Percentiles rank a stretch among this genome's conserved stretches.
These are phyloP conservation scores for Hirundichthys speculiger DNA, from an alignment of 2,113 vertebrate genomes.

Conservation along the genomic window DNA sequence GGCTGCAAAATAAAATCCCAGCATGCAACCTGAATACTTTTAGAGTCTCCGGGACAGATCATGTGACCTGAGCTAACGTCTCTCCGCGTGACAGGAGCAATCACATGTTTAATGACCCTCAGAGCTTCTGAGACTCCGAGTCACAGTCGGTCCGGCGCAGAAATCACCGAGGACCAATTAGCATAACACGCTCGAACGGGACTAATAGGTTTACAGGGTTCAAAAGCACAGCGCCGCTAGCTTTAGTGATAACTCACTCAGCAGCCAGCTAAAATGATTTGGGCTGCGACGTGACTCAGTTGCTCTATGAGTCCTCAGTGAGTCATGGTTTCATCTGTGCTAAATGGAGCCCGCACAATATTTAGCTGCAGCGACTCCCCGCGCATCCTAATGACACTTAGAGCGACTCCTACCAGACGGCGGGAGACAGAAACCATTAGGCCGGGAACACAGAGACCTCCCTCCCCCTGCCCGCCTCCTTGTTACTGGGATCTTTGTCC, in stretches of 20 bases:
- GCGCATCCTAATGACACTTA: slow-evolving; percentile 50
- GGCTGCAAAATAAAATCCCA: no score
- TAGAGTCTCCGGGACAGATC: background rate
- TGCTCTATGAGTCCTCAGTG: slow-evolving; percentile 45
- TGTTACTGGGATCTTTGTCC: slow-evolving; percentile 31
- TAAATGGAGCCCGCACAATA: slow-evolving; percentile 64
- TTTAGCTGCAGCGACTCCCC: slow-evolving; percentile 56
- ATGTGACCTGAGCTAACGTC: slow-evolving; percentile 2
- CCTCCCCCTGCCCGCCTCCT: slow-evolving; percentile 8
- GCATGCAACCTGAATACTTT: no score
- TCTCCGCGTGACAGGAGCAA: slow-evolving; percentile 28
- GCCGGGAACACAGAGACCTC: slow-evolving; percentile 26
- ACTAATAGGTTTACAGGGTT: slow-evolving; percentile 39
- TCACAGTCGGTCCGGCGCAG: slow-evolving; percentile 20
- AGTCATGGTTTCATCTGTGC: slow-evolving; percentile 58
- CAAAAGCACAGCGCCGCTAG: slow-evolving; percentile 17
- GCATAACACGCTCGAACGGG: slow-evolving; percentile 17
- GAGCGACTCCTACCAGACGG: slow-evolving; percentile 50
- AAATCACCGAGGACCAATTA: slow-evolving; percentile 48
- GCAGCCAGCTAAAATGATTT: slow-evolving; percentile 28
- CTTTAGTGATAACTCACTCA: slow-evolving; percentile 47
- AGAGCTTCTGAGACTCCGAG: background rate
- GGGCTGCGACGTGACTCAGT: slow-evolving; percentile 45
- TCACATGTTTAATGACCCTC: slow-evolving; percentile 45
- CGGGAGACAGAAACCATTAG: slow-evolving; percentile 46